Evolutionary conservation across 2,888 invertebrate genomes (phyloP).

Genomic region (Lycocerus yunnanus): DNA sequence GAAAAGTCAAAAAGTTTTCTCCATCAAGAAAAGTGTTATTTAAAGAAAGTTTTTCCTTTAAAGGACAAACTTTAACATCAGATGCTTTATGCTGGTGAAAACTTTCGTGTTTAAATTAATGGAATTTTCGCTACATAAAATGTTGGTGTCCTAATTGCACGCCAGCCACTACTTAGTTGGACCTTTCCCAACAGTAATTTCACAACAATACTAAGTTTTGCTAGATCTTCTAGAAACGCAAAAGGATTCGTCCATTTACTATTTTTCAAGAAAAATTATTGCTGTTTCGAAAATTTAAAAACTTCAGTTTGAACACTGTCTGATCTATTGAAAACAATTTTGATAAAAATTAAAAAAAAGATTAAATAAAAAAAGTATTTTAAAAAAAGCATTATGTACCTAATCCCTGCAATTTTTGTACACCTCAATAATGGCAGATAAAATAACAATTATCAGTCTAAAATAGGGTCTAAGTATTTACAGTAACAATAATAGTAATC

Average conservation of each 20-base stretch:
- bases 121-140: background rate
- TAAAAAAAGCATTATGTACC: background rate
- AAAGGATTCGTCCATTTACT: background rate
- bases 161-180: background rate
- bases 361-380: no score
- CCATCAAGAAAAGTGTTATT: no score
- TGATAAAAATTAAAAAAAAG: no score
- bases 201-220: background rate
- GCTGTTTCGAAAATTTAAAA: background rate
- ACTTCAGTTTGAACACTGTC: background rate
- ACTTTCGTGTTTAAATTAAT: background rate
- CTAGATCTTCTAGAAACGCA: background rate
- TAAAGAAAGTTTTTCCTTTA: background rate
- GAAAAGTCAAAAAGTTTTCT: no score
- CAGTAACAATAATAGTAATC: background rate
- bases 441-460: background rate
- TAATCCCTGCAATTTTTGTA: background rate
- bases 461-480: background rate
- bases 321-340: no score
- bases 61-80: background rate
- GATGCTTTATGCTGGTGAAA: background rate
- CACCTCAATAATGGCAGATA: background rate
- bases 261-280: background rate
- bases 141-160: background rate
- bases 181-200: background rate